These are phyloP conservation scores for Panopea generosa DNA, from an alignment of 2,888 invertebrate genomes.

Conservation along the genomic window DNA sequence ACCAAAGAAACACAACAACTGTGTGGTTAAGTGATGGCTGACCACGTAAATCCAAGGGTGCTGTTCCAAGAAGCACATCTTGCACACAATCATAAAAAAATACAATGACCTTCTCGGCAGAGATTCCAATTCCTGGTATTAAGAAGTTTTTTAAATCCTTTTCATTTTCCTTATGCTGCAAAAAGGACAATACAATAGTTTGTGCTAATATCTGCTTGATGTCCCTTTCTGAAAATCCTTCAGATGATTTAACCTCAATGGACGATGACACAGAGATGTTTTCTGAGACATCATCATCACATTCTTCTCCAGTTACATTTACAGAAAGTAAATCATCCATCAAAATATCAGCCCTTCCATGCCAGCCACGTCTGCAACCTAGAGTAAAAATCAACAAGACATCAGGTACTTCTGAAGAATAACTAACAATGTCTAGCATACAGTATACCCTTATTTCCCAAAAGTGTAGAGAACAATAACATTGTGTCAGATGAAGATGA, in stretches of 20 bases:
- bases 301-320: neutral
- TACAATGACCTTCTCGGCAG: neutral
- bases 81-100: neutral
- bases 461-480: too few species aligned
- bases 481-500: too few species aligned
- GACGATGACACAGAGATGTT: too few species aligned
- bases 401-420: too few species aligned
- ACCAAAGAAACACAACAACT: too few species aligned
- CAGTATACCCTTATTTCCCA: too few species aligned
- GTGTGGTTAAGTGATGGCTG: too few species aligned
- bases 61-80: neutral
- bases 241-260: neutral
- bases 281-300: neutral
- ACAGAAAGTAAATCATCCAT: slow-evolving; percentile 18
- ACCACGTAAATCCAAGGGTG: neutral
- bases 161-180: slow-evolving; percentile 1
- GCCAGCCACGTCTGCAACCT: slow-evolving; percentile 14
- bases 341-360: slow-evolving; percentile 12
- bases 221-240: neutral
- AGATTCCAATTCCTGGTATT: slow-evolving; percentile 13
- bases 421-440: too few species aligned
- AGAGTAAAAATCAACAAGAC: slow-evolving; percentile 1
- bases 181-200: slow-evolving; percentile 22
- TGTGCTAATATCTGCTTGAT: neutral
- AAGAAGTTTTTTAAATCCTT: slow-evolving; percentile 4